phyloP scores from a whole-genome alignment of 2,113 vertebrate species.

The pig (Sus scrofa) region T2T-Sscrofa CM000819.6:131616501-131617000 shows the following conservation, averaged over 20 bases:
- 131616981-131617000: too few species aligned
- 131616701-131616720: neutral
- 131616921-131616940: neutral
- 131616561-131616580: neutral
- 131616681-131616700: neutral
- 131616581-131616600: neutral
- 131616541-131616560: neutral
- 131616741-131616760: neutral
- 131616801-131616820: neutral
- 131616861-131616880: neutral
- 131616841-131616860: neutral
- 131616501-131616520: neutral
- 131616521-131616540: neutral
- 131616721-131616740: neutral
- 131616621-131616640: neutral
- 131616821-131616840: neutral
- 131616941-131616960: neutral
- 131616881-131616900: neutral
- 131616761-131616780: neutral
- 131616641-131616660: neutral
- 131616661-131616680: neutral
- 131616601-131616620: neutral
- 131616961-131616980: neutral
- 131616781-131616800: neutral
- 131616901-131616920: neutral